phyloP scores from a whole-genome alignment of 2,888 invertebrate genomes.

The Criorhina ranunculi region DNA sequence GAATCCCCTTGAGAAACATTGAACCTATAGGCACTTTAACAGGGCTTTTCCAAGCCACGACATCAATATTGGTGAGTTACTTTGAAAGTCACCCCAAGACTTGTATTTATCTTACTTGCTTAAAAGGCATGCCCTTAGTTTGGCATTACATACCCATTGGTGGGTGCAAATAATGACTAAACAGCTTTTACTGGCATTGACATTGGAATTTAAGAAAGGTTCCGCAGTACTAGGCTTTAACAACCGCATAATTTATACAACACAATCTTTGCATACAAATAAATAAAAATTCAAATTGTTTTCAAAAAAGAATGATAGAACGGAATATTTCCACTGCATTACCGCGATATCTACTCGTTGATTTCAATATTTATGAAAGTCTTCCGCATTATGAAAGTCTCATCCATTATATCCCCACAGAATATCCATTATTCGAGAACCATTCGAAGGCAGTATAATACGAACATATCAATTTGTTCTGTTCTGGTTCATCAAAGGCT shows the following conservation, averaged over 20 bases:
- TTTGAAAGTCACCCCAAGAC: too few species aligned
- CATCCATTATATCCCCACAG: conserved; percentile 4
- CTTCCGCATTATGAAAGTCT: not conserved
- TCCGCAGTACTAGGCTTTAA: too few species aligned
- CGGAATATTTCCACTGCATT: not conserved
- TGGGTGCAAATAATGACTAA: too few species aligned
- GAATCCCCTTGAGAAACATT: too few species aligned
- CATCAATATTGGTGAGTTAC: too few species aligned
- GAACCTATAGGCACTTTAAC: too few species aligned
- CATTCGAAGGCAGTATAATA: conserved; percentile 18
- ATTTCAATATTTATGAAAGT: conserved; percentile 6
- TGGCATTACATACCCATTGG: too few species aligned
- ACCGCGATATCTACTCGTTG: not conserved
- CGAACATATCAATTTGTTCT: conserved; percentile 34
- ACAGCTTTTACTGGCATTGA: too few species aligned
- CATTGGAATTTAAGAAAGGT: too few species aligned
- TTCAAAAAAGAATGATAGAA: not conserved
- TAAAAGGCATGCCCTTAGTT: too few species aligned
- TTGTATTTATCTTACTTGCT: too few species aligned
- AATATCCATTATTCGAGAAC: conserved; percentile 17
- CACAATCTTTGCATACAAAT: not conserved
- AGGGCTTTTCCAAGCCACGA: too few species aligned
- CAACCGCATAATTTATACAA: not conserved
- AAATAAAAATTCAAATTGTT: not conserved
- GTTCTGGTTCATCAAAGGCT: conserved; percentile 55